Conservation (phyloP, 1,140 invertebrate genomes). For the Tetramorium alpestre region DNA sequence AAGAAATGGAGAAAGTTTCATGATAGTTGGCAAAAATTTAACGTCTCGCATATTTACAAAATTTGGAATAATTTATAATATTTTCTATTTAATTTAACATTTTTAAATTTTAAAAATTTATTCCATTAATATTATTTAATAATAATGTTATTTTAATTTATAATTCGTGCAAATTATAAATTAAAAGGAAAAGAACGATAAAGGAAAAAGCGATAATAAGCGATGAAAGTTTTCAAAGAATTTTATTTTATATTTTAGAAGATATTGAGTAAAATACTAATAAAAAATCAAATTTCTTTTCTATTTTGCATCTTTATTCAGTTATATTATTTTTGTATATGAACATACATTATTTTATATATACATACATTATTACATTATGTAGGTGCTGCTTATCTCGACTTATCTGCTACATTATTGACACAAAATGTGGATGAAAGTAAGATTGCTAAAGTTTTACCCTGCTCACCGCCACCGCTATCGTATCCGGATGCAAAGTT, state of each 20-base stretch:
- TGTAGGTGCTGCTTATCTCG: conserved; percentile 93
- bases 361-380: too few relatives aligned
- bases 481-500: conserved; percentile 89
- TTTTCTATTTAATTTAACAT: neutral
- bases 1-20: neutral
- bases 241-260: neutral
- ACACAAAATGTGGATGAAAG: conserved; percentile 84
- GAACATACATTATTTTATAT: too few relatives aligned
- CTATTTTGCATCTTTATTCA: neutral
- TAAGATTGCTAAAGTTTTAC: conserved; percentile 80
- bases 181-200: too few relatives aligned
- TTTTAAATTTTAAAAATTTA: neutral
- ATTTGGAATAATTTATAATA: neutral
- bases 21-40: neutral
- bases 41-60: neutral
- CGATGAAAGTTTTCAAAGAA: neutral
- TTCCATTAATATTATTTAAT: too few relatives aligned
- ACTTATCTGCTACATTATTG: conserved; percentile 95
- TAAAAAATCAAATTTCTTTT: neutral
- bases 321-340: conserved; percentile 1
- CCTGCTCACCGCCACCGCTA: conserved; percentile 88
- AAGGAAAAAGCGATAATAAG: too few relatives aligned
- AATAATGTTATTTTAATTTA: too few relatives aligned
- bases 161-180: too few relatives aligned
- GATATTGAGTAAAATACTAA: neutral